Conservation (phyloP, 2,888 invertebrate genomes). For the Nezara viridula region DNA sequence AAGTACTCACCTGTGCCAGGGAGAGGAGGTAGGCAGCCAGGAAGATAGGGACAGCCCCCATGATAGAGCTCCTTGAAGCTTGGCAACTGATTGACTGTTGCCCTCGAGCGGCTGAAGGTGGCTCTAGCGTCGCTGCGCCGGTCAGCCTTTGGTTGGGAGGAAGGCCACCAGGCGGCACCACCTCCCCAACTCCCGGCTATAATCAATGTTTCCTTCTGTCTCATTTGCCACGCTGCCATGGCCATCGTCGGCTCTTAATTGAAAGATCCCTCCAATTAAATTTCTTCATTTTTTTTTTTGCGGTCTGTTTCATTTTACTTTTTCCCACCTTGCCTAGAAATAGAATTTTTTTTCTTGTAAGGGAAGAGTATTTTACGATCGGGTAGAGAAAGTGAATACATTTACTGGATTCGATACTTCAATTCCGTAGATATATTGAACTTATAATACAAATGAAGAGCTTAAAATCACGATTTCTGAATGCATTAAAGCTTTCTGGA, state of each 20-base stretch:
- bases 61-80: conserved; percentile 22
- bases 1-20: conserved; percentile 32
- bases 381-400: too few species aligned
- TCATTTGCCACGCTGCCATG: conserved; percentile 27
- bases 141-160: neutral
- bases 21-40: conserved; percentile 39
- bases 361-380: neutral
- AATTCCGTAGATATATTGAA: too few species aligned
- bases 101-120: neutral
- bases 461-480: too few species aligned
- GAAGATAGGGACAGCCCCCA: conserved; percentile 29
- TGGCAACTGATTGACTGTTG: conserved; percentile 39
- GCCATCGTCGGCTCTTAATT: conserved; percentile 23
- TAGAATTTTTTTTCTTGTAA: neutral
- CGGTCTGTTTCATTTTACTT: neutral
- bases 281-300: neutral
- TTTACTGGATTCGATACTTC: too few species aligned
- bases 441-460: too few species aligned
- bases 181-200: neutral
- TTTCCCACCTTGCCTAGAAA: neutral
- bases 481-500: too few species aligned
- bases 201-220: conserved; percentile 49
- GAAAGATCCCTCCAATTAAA: neutral
- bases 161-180: neutral
- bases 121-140: conserved; percentile 39